Percentiles rank a stretch among this genome's conserved stretches.
Evolutionary conservation across 30 jellyfish, hydroid and myxozoan species (phyloP).

Genomic region (Catostylus mosaicus): DNA sequence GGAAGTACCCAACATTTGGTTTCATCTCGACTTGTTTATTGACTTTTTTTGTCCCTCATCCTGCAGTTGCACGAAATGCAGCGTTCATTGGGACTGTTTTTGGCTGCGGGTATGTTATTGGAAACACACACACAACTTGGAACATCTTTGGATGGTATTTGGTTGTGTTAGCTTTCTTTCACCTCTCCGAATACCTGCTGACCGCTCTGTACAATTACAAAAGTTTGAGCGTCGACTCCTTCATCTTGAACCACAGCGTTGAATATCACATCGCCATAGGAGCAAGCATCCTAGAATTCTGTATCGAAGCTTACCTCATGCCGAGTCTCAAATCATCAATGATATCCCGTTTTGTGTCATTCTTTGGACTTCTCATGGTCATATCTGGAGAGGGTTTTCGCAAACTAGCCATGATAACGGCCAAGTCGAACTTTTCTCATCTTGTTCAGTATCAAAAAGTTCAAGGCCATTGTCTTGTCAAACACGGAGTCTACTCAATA

Average conservation of each 20-base stretch:
- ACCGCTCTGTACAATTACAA: slow-evolving; percentile 78
- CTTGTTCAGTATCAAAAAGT: slow-evolving; percentile 75
- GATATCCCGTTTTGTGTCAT: slow-evolving; percentile 18
- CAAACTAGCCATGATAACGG: slow-evolving; percentile 86
- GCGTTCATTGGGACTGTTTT: slow-evolving; percentile 82
- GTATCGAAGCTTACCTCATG: slow-evolving; percentile 55
- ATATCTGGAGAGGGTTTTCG: slow-evolving; percentile 79
- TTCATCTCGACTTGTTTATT: slow-evolving; percentile 53
- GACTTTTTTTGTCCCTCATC: slow-evolving; percentile 75
- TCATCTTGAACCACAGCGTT: slow-evolving; percentile 83
- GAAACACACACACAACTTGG: slow-evolving; percentile 59
- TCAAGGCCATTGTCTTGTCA: slow-evolving; percentile 77
- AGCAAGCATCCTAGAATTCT: slow-evolving; percentile 70
- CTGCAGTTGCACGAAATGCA: slow-evolving; percentile 80
- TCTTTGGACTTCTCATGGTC: slow-evolving; percentile 68
- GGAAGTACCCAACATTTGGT: slow-evolving; percentile 52
- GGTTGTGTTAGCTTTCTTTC: slow-evolving; percentile 81
- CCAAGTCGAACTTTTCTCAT: slow-evolving; percentile 86
- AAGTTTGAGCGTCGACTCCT: slow-evolving; percentile 71
- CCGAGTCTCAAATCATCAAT: slow-evolving; percentile 54
- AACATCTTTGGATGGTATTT: slow-evolving; percentile 62
- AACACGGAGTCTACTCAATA: slow-evolving; percentile 75
- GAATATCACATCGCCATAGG: slow-evolving; percentile 80
- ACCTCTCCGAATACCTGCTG: slow-evolving; percentile 86
- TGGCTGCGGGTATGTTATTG: slow-evolving; percentile 71